Evolutionary conservation across 2,113 vertebrate genomes (phyloP).

Genomic region (Asarcornis scutulata): DNA sequence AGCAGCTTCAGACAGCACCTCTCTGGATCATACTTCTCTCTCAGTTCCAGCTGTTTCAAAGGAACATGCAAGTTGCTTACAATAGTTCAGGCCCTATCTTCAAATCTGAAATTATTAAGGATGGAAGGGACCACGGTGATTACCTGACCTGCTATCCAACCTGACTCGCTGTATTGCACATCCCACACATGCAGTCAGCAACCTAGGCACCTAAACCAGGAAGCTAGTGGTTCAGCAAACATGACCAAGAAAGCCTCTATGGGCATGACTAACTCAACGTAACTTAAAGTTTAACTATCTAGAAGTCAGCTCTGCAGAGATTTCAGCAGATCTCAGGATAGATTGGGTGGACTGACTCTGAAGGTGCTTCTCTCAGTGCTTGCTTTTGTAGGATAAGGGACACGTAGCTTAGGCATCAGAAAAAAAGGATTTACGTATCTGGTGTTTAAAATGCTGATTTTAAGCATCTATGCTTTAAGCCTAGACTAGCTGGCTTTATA

Average conservation of each 20-base stretch:
- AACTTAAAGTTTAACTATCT: neutral
- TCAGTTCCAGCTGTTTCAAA: neutral
- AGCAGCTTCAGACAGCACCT: constrained; percentile 32
- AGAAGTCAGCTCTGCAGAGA: neutral
- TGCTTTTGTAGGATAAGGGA: neutral
- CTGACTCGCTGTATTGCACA: neutral
- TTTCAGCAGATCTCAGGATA: neutral
- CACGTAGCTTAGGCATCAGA: neutral
- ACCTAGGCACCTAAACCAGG: neutral
- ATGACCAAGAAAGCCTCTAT: neutral
- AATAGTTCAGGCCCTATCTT: neutral
- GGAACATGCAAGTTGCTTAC: neutral
- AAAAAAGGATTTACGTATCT: neutral
- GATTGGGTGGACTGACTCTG: neutral
- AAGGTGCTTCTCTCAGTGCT: neutral
- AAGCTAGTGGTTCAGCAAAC: neutral
- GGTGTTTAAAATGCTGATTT: neutral
- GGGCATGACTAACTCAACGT: neutral
- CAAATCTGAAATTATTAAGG: neutral
- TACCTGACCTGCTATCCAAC: neutral
- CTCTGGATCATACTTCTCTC: neutral
- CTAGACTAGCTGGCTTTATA: neutral
- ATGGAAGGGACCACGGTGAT: neutral
- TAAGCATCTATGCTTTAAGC: neutral
- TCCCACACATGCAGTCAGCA: neutral